Evolutionary conservation across 1,140 invertebrate genomes (phyloP), one percentile per base, ranked within the genome.

Genomic region (Pantala flavescens): DNA sequence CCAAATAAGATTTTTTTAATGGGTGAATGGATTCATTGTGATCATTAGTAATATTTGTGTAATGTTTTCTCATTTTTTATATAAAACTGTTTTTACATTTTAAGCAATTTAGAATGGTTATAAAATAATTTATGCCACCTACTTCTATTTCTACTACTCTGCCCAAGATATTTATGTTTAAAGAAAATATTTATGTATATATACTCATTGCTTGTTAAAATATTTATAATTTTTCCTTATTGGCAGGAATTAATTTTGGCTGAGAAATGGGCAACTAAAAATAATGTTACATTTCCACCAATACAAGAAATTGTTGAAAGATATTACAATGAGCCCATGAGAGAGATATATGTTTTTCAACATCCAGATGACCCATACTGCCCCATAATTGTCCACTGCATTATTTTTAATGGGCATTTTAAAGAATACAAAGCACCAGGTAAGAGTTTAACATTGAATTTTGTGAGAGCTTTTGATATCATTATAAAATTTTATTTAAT

Each of bases 281-380:
- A 86, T 71, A 79, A 82, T 55, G 77, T 84, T 24, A 80, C 82
- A 0, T 86, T 86, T 77, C 85, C 85, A 14, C 84, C 83, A 0
- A 83, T 86, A 70, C 80, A 84, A 76, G 78, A 82, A 7, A 76
- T 77, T 7, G 82, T 82, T 21, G 78, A 80, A 76, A 78, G 82
- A 24, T 78, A 77, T 49, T 72, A 77, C 11, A 77, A 81, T 24
- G 79, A 83, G 72, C 82, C 84, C 16, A 78, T 84, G 71, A 82
- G 81, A 76, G 84, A 85, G 77, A 78, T 81, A 71, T 85, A 85
- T 74, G 81, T 86, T 16, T 86, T 86, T 77, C 80, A 81, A 76
- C 79, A 85, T 76, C 81, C 82, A 3, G 79, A 76, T 16, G 83
- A 85, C 73, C 80, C 80, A 16, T 78, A 81, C 74, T 85, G 84